These are phyloP conservation scores for Deladenus siricidicola DNA, from an alignment of 2,888 invertebrate species.

Conservation along the genomic window DNA sequence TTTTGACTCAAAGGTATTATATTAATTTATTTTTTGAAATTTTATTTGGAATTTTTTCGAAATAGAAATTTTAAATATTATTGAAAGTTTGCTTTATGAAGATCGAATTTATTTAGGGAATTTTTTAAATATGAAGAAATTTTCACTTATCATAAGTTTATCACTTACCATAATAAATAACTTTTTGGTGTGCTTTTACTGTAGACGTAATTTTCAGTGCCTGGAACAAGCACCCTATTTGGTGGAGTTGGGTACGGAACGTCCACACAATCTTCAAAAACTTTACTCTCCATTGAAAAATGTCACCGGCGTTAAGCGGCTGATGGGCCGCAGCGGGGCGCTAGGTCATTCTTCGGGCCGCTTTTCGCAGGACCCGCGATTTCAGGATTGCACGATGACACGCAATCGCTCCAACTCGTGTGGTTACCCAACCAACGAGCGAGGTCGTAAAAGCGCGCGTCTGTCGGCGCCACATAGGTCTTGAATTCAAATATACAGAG, in stretches of 20 bases:
- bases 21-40: neutral
- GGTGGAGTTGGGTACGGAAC: slow-evolving; percentile 7
- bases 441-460: too few species aligned
- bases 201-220: neutral
- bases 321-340: neutral
- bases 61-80: neutral
- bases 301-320: neutral
- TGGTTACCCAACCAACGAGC: too few species aligned
- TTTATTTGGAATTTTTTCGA: neutral
- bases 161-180: neutral
- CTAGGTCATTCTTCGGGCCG: too few species aligned
- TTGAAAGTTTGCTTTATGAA: neutral
- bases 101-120: too few species aligned
- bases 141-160: neutral
- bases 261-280: neutral
- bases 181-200: neutral
- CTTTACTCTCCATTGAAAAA: slow-evolving; percentile 3
- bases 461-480: too few species aligned
- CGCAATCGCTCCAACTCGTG: too few species aligned
- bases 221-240: slow-evolving; percentile 12
- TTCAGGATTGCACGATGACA: too few species aligned
- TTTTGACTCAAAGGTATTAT: slow-evolving; percentile 13
- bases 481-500: too few species aligned
- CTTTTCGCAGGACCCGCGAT: too few species aligned
- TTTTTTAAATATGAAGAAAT: neutral